Percentiles rank a stretch among this genome's conserved stretches.
phyloP scores from a whole-genome alignment of 2,888 invertebrate species.

The Drosophila nr. perissopoda region DNA sequence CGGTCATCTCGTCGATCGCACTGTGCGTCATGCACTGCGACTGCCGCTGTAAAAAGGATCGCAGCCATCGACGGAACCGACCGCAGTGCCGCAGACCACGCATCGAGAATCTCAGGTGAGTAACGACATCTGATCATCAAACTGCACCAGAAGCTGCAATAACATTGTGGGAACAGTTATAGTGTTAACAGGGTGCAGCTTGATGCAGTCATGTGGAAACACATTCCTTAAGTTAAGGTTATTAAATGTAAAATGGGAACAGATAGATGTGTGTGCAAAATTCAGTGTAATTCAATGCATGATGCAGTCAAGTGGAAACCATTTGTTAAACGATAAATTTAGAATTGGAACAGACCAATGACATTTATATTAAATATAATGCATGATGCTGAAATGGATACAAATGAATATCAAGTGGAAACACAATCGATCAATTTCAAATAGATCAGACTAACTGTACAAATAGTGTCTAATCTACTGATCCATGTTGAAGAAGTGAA shows the following conservation, averaged over 20 bases:
- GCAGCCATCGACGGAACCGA: constrained; percentile 88
- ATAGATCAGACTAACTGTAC: background rate
- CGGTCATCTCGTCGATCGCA: constrained; percentile 93
- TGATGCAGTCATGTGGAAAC: background rate
- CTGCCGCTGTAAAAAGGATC: constrained; percentile 89
- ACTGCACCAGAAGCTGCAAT: background rate
- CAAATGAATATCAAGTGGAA: background rate
- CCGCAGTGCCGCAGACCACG: constrained; percentile 87
- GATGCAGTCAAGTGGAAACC: background rate
- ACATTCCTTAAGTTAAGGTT: background rate
- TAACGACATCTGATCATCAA: background rate
- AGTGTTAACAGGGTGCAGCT: background rate
- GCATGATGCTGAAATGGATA: background rate
- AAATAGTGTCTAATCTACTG: background rate
- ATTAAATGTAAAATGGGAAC: background rate
- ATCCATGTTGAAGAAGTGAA: background rate
- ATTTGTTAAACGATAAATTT: background rate
- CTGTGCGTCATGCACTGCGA: constrained; percentile 95
- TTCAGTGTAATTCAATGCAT: background rate
- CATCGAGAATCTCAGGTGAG: constrained; percentile 87
- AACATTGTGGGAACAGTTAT: background rate
- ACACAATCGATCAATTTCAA: background rate
- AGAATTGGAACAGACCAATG: background rate
- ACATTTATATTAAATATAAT: background rate
- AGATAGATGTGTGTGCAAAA: background rate